These are phyloP conservation scores for Monochamus saltuarius DNA, from an alignment of 1,140 invertebrate species.

Conservation along the genomic window DNA sequence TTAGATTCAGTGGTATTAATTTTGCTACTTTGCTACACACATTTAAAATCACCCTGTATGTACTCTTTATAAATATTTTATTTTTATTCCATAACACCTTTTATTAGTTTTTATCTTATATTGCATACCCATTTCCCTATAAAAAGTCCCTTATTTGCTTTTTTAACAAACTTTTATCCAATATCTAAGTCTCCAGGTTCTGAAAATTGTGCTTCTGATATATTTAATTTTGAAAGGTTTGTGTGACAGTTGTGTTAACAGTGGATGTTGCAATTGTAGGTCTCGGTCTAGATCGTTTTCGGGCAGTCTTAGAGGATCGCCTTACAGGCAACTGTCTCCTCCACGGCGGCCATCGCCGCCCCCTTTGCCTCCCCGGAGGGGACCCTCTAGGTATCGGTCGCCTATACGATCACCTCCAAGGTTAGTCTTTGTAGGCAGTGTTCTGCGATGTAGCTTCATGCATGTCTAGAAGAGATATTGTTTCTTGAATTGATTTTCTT, in stretches of 20 bases:
- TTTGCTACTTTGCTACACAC: too few species aligned
- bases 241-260: neutral
- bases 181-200: too few species aligned
- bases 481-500: too few species aligned
- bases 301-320: conserved; percentile 36
- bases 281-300: conserved; percentile 49
- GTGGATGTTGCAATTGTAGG: conserved; percentile 35
- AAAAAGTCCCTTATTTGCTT: too few species aligned
- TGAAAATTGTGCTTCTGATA: too few species aligned
- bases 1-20: too few species aligned
- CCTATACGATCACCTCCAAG: conserved; percentile 56
- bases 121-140: too few species aligned
- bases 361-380: conserved; percentile 32
- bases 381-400: conserved; percentile 55
- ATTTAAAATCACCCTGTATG: too few species aligned
- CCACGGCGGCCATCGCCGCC: conserved; percentile 29
- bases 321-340: conserved; percentile 41
- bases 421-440: conserved; percentile 40
- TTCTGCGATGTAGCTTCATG: conserved; percentile 5
- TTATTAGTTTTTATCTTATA: too few species aligned
- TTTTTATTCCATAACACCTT: too few species aligned
- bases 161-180: too few species aligned
- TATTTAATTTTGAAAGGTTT: neutral
- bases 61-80: too few species aligned
- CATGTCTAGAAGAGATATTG: conserved; percentile 19